phyloP scores from a whole-genome alignment of 2,113 vertebrate species.

The Erythrocercus mccallii region DNA sequence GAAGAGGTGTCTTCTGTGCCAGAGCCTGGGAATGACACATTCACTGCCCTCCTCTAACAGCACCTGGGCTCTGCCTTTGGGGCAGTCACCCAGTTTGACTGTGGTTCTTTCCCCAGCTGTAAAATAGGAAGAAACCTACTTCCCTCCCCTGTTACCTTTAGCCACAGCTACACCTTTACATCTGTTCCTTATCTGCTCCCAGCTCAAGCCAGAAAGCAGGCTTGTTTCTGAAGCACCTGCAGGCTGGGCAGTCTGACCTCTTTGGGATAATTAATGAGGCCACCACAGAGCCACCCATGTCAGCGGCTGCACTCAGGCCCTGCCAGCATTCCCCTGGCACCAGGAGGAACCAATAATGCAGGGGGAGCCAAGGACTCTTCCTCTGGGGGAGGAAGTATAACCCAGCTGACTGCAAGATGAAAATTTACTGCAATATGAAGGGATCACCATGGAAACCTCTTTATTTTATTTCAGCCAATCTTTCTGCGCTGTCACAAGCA shows the following conservation, averaged over 20 bases:
- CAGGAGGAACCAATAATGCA: not conserved
- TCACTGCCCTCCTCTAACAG: not conserved
- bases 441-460: conserved; percentile 68
- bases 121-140: not conserved
- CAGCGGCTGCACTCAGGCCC: not conserved
- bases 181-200: not conserved
- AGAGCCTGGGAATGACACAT: not conserved
- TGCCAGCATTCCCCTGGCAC: not conserved
- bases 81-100: not conserved
- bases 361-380: not conserved
- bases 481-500: conserved; percentile 40
- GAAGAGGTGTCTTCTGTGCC: not conserved
- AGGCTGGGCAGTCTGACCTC: not conserved
- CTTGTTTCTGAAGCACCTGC: not conserved
- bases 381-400: conserved; percentile 10
- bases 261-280: not conserved
- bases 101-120: not conserved
- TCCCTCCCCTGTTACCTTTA: not conserved
- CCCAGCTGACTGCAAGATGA: conserved; percentile 39
- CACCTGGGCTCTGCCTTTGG: not conserved
- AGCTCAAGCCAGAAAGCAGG: not conserved
- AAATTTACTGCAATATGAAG: conserved; percentile 52
- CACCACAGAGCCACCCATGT: accelerated
- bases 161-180: not conserved
- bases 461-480: conserved; percentile 62